Evolutionary conservation across 2,888 invertebrate genomes (phyloP).

Genomic region (Corbicula japonica): DNA sequence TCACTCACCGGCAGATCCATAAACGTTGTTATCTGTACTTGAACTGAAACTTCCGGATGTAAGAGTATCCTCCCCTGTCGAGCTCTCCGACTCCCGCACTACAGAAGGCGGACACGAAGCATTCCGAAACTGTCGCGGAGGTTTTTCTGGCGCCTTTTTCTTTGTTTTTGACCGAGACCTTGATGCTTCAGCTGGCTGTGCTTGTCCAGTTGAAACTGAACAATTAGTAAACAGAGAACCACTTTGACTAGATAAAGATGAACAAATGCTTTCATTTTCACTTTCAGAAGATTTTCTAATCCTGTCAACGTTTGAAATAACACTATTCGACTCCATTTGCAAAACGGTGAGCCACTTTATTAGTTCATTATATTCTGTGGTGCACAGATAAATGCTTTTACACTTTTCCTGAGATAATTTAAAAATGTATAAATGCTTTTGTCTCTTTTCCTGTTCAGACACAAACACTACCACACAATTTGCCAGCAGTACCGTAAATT

Average conservation of each 20-base stretch:
- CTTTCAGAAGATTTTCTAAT: constrained; percentile 40
- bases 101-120: constrained; percentile 64
- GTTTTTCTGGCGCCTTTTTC: constrained; percentile 57
- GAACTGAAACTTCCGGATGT: constrained; percentile 41
- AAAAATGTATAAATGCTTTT: constrained; percentile 75
- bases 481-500: constrained; percentile 70
- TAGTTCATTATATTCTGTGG: constrained; percentile 71
- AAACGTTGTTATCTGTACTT: background rate
- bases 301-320: constrained; percentile 58
- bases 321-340: constrained; percentile 76
- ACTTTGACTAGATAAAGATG: constrained; percentile 56
- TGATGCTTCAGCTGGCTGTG: constrained; percentile 15
- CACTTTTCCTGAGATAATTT: constrained; percentile 75
- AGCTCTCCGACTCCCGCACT: constrained; percentile 44
- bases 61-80: constrained; percentile 35
- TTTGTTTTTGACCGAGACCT: constrained; percentile 63
- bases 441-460: constrained; percentile 66
- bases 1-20: constrained; percentile 17
- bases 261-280: constrained; percentile 49
- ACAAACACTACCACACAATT: constrained; percentile 74
- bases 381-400: constrained; percentile 75
- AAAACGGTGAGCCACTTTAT: constrained; percentile 78
- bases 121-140: constrained; percentile 51
- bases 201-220: constrained; percentile 16
- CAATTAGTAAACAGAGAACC: constrained; percentile 41